Evolutionary conservation across 2,888 invertebrate species (phyloP).

Genomic region (Xanthostigma xanthostigma): DNA sequence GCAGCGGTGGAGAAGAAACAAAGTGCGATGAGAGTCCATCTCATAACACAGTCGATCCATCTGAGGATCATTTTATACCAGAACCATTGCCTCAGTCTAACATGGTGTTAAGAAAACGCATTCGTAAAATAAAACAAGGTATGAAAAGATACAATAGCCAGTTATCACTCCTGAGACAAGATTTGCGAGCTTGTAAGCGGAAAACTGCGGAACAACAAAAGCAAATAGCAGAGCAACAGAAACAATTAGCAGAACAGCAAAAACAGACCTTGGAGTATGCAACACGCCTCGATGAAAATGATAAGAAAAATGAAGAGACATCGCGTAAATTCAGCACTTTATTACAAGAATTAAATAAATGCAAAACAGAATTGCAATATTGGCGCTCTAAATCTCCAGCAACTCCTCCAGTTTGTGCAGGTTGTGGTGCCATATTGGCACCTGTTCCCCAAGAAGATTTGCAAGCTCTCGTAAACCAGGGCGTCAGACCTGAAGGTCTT

Average conservation of each 20-base stretch:
- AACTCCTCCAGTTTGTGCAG: conserved; percentile 50
- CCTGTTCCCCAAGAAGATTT: conserved; percentile 42
- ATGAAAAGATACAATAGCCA: conserved; percentile 82
- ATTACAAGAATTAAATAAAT: conserved; percentile 77
- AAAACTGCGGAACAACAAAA: conserved; percentile 77
- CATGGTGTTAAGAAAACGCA: conserved; percentile 73
- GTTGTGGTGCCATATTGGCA: conserved; percentile 49
- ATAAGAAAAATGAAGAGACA: conserved; percentile 82
- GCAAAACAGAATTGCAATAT: conserved; percentile 81
- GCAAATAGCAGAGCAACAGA: conserved; percentile 63
- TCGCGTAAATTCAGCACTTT: conserved; percentile 79
- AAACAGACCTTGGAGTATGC: conserved; percentile 67
- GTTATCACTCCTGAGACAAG: conserved; percentile 60
- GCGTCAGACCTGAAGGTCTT: conserved; percentile 37
- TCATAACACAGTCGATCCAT: conserved; percentile 32
- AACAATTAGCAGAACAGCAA: conserved; percentile 54
- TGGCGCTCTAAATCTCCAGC: conserved; percentile 83
- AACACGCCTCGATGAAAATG: conserved; percentile 70
- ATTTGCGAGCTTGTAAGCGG: conserved; percentile 63
- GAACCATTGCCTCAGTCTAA: conserved; percentile 64
- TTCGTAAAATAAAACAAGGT: conserved; percentile 75
- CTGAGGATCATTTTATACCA: conserved; percentile 25
- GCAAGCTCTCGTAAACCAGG: conserved; percentile 43
- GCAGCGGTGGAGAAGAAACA: conserved; percentile 34
- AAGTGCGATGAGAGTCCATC: conserved; percentile 31